phyloP scores from a whole-genome alignment of 2,888 invertebrate genomes.

The Scelioninae gen. 2 region DNA sequence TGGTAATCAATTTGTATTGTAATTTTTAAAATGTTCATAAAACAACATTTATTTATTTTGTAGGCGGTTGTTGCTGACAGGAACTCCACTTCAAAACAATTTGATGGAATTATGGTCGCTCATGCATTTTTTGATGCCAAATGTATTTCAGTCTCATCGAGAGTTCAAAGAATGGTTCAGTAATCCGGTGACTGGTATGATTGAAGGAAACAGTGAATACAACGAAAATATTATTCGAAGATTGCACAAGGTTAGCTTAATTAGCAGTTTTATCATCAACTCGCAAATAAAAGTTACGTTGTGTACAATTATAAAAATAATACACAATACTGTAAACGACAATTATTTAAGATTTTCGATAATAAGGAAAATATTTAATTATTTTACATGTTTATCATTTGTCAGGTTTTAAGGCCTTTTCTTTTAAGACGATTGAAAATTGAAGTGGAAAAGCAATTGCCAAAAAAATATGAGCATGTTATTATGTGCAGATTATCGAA shows the following conservation, averaged over 20 bases:
- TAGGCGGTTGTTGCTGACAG: conserved; percentile 92
- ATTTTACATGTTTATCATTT: no score
- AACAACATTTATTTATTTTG: conserved; percentile 62
- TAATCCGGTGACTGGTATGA: conserved; percentile 97
- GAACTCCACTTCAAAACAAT: conserved; percentile 96
- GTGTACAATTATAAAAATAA: conserved; percentile 36
- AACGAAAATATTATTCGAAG: conserved; percentile 92
- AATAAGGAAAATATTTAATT: neutral
- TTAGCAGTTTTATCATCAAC: neutral
- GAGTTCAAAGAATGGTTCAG: conserved; percentile 99
- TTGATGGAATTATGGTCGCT: conserved; percentile 98
- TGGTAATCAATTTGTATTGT: no score
- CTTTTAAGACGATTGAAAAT: conserved; percentile 92
- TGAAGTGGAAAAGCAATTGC: conserved; percentile 98
- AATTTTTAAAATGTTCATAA: conserved; percentile 27
- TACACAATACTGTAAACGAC: conserved; percentile 67
- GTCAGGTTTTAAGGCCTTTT: conserved; percentile 93
- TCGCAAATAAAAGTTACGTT: conserved; percentile 66
- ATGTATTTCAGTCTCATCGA: conserved; percentile 95
- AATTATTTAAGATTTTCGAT: conserved; percentile 4
- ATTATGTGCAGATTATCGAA: conserved; percentile 95
- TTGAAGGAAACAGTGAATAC: conserved; percentile 93
- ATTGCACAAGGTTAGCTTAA: conserved; percentile 85
- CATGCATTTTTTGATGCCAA: conserved; percentile 99
- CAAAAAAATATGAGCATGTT: conserved; percentile 96